Percentiles rank a stretch among this genome's conserved stretches.
These are phyloP conservation scores for Horisme vitalbata DNA, from an alignment of 2,888 invertebrate species.

Conservation along the genomic window DNA sequence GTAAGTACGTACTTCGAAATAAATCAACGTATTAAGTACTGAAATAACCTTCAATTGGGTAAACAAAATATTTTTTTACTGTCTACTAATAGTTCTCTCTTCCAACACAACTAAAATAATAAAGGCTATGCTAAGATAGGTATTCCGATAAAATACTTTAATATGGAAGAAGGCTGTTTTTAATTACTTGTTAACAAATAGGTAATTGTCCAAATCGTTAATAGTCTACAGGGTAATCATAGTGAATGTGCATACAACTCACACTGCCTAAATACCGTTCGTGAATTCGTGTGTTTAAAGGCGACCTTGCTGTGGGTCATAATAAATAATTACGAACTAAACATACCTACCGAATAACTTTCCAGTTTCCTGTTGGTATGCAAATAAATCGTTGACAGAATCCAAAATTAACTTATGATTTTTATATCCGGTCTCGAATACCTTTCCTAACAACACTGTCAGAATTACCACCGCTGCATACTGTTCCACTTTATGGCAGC, in stretches of 20 bases:
- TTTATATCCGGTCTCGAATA: too few relatives aligned
- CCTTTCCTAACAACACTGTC: too few relatives aligned
- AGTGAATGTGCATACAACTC: slow-evolving; percentile 35
- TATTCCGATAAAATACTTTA: slow-evolving; percentile 8
- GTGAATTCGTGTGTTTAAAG: slow-evolving; percentile 37
- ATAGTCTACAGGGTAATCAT: slow-evolving; percentile 26
- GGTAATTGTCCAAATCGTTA: slow-evolving; percentile 5
- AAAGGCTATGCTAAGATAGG: neutral
- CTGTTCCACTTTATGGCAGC: too few relatives aligned
- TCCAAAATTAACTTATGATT: neutral
- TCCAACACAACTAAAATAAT: too few relatives aligned
- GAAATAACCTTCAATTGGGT: too few relatives aligned
- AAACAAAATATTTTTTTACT: too few relatives aligned
- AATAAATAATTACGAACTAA: slow-evolving; percentile 35
- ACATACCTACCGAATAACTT: slow-evolving; percentile 12
- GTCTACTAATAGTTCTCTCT: too few relatives aligned
- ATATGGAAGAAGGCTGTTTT: slow-evolving; percentile 4
- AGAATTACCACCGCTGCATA: too few relatives aligned
- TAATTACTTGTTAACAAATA: slow-evolving; percentile 13
- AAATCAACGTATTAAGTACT: too few relatives aligned
- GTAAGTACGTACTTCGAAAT: too few relatives aligned
- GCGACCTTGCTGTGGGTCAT: slow-evolving; percentile 41
- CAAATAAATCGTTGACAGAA: neutral
- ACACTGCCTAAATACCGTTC: slow-evolving; percentile 28
- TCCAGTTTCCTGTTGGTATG: slow-evolving; percentile 20